Conservation (phyloP, 1,140 invertebrate species). For the Papilio dardanus region DNA sequence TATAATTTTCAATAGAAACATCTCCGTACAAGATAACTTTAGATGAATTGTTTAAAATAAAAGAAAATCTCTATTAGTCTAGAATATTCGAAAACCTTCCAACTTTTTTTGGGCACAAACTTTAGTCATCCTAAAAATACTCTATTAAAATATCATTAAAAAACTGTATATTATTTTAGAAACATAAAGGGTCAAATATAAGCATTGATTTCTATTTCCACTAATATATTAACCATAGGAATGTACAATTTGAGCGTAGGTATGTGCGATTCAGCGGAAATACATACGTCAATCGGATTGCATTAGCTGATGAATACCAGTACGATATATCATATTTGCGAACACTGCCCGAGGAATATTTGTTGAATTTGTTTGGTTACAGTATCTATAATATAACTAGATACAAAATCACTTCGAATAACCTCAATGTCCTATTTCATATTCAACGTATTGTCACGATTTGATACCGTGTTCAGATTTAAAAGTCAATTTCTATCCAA, state of each 20-base stretch:
- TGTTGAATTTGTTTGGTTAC: neutral
- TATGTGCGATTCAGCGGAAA: neutral
- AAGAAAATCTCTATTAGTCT: too few species aligned
- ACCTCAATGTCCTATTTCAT: neutral
- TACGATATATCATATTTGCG: neutral
- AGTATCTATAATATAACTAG: neutral
- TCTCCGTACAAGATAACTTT: neutral
- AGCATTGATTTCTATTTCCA: neutral
- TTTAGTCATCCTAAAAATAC: neutral
- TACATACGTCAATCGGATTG: neutral
- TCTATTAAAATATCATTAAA: too few species aligned
- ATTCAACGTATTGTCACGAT: neutral
- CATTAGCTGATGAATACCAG: constrained; percentile 5
- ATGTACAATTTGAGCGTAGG: too few species aligned
- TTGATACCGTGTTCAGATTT: neutral
- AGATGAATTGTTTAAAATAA: neutral
- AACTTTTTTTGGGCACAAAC: too few species aligned
- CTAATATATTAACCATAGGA: neutral
- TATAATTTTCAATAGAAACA: constrained; percentile 16
- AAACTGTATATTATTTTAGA: too few species aligned
- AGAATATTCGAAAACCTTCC: too few species aligned
- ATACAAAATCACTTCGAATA: neutral
- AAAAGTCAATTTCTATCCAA: neutral
- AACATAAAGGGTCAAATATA: neutral
- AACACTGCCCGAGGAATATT: neutral